Percentiles rank a stretch among this genome's conserved stretches.
Conservation (phyloP, 2,797 vertebrate genomes). For the Ctenopoma multispine region DNA sequence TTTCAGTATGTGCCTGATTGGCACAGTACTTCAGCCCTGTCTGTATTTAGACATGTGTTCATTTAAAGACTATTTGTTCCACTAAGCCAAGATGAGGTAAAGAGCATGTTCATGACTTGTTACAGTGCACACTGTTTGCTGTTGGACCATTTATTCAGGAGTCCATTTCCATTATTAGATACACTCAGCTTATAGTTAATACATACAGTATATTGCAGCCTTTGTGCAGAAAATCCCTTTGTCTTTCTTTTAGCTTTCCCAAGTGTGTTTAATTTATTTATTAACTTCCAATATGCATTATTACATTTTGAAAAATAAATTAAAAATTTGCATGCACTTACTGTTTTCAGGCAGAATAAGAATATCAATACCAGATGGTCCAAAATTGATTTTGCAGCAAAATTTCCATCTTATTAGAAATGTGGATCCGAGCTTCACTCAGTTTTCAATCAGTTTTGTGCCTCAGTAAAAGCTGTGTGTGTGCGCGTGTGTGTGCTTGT, state of each 20-base stretch:
- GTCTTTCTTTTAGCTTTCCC: background rate
- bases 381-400: too few species aligned
- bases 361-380: too few species aligned
- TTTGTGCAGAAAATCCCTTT: background rate
- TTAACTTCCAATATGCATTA: too few species aligned
- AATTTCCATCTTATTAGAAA: background rate
- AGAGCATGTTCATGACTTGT: background rate
- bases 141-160: background rate
- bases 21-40: conserved; percentile 16
- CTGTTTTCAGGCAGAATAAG: too few species aligned
- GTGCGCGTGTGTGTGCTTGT: background rate
- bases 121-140: background rate
- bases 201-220: background rate
- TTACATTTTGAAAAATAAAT: too few species aligned
- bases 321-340: too few species aligned
- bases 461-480: background rate
- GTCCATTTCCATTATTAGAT: background rate
- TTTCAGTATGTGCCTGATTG: conserved; percentile 23
- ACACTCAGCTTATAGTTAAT: background rate
- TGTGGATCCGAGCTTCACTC: conserved; percentile 3
- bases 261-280: too few species aligned
- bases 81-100: conserved; percentile 19
- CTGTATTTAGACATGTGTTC: conserved; percentile 34
- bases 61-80: conserved; percentile 30
- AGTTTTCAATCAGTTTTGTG: background rate